Conservation (phyloP, 2,888 invertebrate genomes). For the Sarcophaga variegata region DNA sequence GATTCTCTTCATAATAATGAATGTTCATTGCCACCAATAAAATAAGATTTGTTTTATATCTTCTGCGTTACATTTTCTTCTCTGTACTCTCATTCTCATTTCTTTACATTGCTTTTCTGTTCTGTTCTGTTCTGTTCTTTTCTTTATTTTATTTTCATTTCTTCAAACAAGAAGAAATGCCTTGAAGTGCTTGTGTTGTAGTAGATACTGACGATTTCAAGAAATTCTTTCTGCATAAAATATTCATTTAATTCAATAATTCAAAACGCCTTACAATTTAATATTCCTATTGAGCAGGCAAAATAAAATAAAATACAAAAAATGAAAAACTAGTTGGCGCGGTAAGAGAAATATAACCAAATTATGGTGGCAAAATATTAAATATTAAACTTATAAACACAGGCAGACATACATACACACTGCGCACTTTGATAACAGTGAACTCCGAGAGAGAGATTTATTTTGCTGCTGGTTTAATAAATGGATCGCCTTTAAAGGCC, state of each 20-base stretch:
- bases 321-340: neutral
- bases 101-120: neutral
- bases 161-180: neutral
- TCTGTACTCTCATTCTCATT: too few relatives aligned
- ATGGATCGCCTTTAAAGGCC: too few relatives aligned
- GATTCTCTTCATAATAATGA: conserved; percentile 4
- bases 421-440: too few relatives aligned
- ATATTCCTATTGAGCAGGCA: neutral
- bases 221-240: conserved; percentile 21
- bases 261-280: neutral
- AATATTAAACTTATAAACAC: neutral
- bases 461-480: neutral
- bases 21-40: conserved; percentile 39
- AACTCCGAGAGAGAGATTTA: neutral
- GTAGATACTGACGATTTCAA: neutral
- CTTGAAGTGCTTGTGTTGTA: neutral
- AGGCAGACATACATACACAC: neutral
- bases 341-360: neutral
- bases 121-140: neutral
- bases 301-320: too few relatives aligned
- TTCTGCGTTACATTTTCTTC: too few relatives aligned
- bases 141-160: neutral
- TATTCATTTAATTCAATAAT: conserved; percentile 44
- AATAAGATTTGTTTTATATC: conserved; percentile 36
- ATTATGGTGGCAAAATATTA: neutral